Conservation (phyloP, 2,888 invertebrate species). For the Microplitis deprimator region DNA sequence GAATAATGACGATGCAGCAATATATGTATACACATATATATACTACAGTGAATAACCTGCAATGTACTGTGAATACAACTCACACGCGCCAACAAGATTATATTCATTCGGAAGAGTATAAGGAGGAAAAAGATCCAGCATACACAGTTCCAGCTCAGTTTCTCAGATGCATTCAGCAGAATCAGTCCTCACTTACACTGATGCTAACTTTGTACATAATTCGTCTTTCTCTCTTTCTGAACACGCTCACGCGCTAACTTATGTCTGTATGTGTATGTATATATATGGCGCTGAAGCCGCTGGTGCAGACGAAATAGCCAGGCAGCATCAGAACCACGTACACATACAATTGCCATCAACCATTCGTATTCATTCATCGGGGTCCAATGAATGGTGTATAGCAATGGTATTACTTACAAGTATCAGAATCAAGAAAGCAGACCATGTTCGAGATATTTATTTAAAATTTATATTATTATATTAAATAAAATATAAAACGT, state of each 20-base stretch:
- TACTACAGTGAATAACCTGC: constrained; percentile 23
- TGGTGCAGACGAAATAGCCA: constrained; percentile 31
- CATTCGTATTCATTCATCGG: constrained; percentile 66
- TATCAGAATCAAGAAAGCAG: constrained; percentile 7
- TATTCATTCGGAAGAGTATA: constrained; percentile 32
- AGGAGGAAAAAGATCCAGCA: background rate
- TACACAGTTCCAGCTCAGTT: background rate
- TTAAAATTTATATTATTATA: constrained; percentile 13
- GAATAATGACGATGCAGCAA: constrained; percentile 39
- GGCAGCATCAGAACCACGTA: constrained; percentile 50
- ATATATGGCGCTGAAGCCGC: background rate
- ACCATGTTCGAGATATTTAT: constrained; percentile 7
- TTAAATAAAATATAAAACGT: background rate
- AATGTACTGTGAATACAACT: constrained; percentile 26
- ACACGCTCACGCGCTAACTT: background rate
- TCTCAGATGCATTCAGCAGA: background rate
- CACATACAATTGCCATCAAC: constrained; percentile 57
- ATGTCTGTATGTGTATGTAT: background rate
- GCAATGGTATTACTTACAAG: constrained; percentile 38
- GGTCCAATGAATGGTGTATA: constrained; percentile 61
- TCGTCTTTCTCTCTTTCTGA: constrained; percentile 35
- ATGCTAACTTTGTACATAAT: constrained; percentile 29
- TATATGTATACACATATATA: background rate
- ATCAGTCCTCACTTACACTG: background rate
- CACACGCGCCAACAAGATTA: constrained; percentile 28